phyloP scores from a whole-genome alignment of 1,140 invertebrate species.

The Phymastichus coffea region DNA sequence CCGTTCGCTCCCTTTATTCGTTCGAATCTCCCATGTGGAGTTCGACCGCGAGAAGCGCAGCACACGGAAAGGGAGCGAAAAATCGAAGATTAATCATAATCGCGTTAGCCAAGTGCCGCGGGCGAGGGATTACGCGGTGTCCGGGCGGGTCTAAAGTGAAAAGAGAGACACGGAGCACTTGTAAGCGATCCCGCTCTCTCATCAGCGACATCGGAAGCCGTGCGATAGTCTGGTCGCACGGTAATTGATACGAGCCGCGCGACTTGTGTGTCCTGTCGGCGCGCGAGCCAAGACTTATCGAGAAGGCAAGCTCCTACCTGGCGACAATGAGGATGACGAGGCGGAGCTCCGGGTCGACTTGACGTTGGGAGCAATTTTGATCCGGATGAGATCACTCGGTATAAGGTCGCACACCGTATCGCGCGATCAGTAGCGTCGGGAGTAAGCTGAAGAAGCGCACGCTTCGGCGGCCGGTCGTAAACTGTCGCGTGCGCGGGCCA shows the following conservation, averaged over 20 bases:
- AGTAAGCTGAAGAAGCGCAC: slow-evolving; percentile 36
- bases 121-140: slow-evolving; percentile 1
- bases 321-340: slow-evolving; percentile 24
- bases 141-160: slow-evolving; percentile 6
- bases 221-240: neutral
- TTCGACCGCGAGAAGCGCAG: no score
- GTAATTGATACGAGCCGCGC: slow-evolving; percentile 29
- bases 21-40: no score
- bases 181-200: slow-evolving; percentile 15
- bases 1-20: no score
- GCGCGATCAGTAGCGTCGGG: neutral
- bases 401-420: neutral
- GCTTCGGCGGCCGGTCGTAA: slow-evolving; percentile 47
- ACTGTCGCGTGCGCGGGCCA: slow-evolving; percentile 53
- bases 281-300: no score
- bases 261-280: no score
- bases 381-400: neutral
- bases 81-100: neutral
- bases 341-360: slow-evolving; percentile 28
- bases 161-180: slow-evolving; percentile 1
- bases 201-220: slow-evolving; percentile 18
- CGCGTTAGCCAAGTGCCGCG: neutral
- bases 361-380: slow-evolving; percentile 44
- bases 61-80: neutral
- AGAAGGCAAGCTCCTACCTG: no score